phyloP scores from a whole-genome alignment of 2,888 invertebrate species.

The Meteorus colon region DNA sequence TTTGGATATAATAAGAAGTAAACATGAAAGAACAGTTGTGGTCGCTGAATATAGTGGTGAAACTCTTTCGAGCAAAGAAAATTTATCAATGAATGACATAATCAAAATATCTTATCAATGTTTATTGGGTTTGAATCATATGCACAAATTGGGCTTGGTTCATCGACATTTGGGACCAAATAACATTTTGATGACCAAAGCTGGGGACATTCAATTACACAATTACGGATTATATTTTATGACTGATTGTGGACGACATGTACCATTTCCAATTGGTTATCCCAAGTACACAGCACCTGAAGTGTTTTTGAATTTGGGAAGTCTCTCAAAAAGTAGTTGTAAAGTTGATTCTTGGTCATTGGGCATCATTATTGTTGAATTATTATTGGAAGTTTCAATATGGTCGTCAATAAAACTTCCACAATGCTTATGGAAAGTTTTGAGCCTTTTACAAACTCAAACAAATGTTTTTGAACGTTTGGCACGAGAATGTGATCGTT shows the following conservation, averaged over 20 bases:
- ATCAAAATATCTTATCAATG: conserved; percentile 83
- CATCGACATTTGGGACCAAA: conserved; percentile 88
- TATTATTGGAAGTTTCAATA: conserved; percentile 81
- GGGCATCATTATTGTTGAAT: conserved; percentile 91
- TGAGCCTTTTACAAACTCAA: conserved; percentile 81
- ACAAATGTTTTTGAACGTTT: conserved; percentile 81
- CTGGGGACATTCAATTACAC: conserved; percentile 86
- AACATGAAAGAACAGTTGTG: conserved; percentile 91
- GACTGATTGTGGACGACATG: conserved; percentile 89
- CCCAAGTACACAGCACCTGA: conserved; percentile 89
- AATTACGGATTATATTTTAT: conserved; percentile 96
- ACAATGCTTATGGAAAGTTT: conserved; percentile 83
- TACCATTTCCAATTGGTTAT: conserved; percentile 91
- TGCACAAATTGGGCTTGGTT: conserved; percentile 83
- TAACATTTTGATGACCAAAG: conserved; percentile 85
- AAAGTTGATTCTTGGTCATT: conserved; percentile 95
- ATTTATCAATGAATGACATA: conserved; percentile 75
- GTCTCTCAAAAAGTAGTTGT: conserved; percentile 78
- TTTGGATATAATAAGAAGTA: conserved; percentile 92
- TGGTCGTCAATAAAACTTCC: conserved; percentile 86
- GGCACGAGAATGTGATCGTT: conserved; percentile 85
- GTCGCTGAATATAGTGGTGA: conserved; percentile 87
- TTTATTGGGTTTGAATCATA: conserved; percentile 81
- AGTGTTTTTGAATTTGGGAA: conserved; percentile 78
- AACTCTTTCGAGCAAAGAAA: conserved; percentile 76